Percentiles rank a stretch among this genome's conserved stretches.
phyloP scores from a whole-genome alignment of 1,140 invertebrate genomes.

The Drusus annulatus region DNA sequence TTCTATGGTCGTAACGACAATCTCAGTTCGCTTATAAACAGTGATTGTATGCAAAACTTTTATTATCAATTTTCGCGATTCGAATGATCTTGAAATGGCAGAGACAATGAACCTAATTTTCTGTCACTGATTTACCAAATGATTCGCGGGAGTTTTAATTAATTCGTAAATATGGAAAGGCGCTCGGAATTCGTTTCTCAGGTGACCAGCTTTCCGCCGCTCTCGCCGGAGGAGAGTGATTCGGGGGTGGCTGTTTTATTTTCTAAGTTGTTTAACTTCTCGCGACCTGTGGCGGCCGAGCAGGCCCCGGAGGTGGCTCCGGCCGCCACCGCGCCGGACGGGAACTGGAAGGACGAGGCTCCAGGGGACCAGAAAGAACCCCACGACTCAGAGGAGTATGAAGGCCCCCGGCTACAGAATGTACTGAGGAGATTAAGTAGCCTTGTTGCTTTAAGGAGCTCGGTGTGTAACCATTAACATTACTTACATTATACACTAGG shows the following conservation, averaged over 20 bases:
- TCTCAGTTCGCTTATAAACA: too few relatives aligned
- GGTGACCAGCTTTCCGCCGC: constrained; percentile 68
- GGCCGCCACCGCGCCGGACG: background rate
- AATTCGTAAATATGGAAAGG: constrained; percentile 42
- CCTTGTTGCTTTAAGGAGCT: constrained; percentile 81
- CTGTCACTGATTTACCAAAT: too few relatives aligned
- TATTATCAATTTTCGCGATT: too few relatives aligned
- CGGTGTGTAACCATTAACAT: constrained; percentile 72
- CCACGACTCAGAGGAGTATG: constrained; percentile 60
- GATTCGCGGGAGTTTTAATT: too few relatives aligned
- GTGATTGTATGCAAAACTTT: too few relatives aligned
- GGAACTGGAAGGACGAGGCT: background rate
- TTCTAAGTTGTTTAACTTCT: constrained; percentile 69
- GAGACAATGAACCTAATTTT: too few relatives aligned
- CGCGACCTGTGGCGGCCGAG: constrained; percentile 63
- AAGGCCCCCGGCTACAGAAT: constrained; percentile 84
- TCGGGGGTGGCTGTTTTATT: constrained; percentile 68
- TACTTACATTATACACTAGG: constrained; percentile 16
- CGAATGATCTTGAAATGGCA: too few relatives aligned
- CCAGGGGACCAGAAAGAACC: constrained; percentile 24
- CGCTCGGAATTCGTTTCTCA: constrained; percentile 60
- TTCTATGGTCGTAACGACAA: too few relatives aligned
- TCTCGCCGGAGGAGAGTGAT: constrained; percentile 66
- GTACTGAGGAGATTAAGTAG: constrained; percentile 86
- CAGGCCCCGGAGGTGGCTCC: constrained; percentile 54